phyloP scores from a whole-genome alignment of 2,797 vertebrate species.

The Enteromius paludinosus region DNA sequence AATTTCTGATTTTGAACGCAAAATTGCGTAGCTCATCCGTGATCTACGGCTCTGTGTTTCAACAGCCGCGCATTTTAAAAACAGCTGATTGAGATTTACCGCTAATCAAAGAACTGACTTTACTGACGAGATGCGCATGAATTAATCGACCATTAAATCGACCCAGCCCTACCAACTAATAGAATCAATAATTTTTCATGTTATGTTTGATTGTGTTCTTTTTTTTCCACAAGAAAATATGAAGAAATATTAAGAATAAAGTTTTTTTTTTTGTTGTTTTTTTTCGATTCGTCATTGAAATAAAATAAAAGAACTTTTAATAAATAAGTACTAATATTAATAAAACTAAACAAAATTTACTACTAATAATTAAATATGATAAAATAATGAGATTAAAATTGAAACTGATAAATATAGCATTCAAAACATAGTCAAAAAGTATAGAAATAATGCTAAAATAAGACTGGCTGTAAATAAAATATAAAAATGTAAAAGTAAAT shows the following conservation, averaged over 20 bases:
- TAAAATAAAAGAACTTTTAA: background rate
- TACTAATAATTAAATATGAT: background rate
- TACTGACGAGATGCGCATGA: too few relatives aligned
- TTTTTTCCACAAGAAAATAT: background rate
- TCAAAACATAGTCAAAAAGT: background rate
- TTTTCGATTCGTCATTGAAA: background rate
- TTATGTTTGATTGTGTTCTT: background rate
- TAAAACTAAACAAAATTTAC: background rate
- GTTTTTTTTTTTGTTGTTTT: too few relatives aligned
- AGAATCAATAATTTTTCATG: background rate
- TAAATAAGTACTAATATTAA: background rate
- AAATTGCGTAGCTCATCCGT: too few relatives aligned
- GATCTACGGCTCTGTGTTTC: too few relatives aligned
- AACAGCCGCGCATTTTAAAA: too few relatives aligned
- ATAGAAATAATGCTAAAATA: background rate
- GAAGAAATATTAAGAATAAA: background rate
- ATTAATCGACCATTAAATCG: too few relatives aligned
- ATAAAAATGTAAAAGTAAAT: background rate
- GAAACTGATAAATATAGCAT: background rate
- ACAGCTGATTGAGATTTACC: too few relatives aligned
- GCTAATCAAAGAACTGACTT: too few relatives aligned
- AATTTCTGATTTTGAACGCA: too few relatives aligned
- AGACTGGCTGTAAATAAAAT: background rate
- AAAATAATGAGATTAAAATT: background rate
- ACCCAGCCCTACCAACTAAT: too few relatives aligned